Evolutionary conservation across 2,888 invertebrate species (phyloP).

Genomic region (Synergus japonicus): DNA sequence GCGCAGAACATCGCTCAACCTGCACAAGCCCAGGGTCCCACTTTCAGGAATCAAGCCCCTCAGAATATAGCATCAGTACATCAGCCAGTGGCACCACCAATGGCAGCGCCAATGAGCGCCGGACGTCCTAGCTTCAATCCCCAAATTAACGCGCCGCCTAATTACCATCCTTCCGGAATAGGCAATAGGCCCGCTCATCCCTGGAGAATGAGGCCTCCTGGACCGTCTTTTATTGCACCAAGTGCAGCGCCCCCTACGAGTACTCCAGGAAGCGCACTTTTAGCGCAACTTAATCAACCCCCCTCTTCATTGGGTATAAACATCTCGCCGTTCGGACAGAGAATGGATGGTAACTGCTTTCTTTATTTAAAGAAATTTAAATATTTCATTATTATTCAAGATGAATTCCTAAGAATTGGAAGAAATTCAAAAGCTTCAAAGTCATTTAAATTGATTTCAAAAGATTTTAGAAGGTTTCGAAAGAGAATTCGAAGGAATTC

Average conservation of each 20-base stretch:
- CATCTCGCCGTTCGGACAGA: constrained; percentile 78
- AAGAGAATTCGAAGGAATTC: too few species aligned
- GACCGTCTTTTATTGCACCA: constrained; percentile 69
- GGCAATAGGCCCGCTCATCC: constrained; percentile 66
- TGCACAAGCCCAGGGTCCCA: constrained; percentile 72
- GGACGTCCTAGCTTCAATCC: constrained; percentile 73
- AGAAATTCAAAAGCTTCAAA: too few species aligned
- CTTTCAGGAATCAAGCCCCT: constrained; percentile 74
- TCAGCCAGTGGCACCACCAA: constrained; percentile 68
- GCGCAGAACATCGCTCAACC: constrained; percentile 70
- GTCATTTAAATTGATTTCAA: too few species aligned
- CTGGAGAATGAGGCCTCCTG: constrained; percentile 69
- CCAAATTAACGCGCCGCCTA: constrained; percentile 77
- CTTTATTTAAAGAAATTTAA: too few species aligned
- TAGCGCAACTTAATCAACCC: constrained; percentile 81
- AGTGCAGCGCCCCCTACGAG: constrained; percentile 61
- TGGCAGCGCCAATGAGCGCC: constrained; percentile 69
- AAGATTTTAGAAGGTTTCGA: too few species aligned
- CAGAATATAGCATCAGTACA: constrained; percentile 69
- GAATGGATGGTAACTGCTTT: constrained; percentile 72
- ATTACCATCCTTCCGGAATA: constrained; percentile 76
- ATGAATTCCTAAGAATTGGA: too few species aligned
- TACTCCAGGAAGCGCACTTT: constrained; percentile 79
- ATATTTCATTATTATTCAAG: not conserved
- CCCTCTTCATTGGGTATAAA: constrained; percentile 78